A percentile compares a stretch with the other conserved stretches of the same genome.
Conservation (phyloP, 2,113 vertebrate genomes). For the Lathamus discolor region DNA sequence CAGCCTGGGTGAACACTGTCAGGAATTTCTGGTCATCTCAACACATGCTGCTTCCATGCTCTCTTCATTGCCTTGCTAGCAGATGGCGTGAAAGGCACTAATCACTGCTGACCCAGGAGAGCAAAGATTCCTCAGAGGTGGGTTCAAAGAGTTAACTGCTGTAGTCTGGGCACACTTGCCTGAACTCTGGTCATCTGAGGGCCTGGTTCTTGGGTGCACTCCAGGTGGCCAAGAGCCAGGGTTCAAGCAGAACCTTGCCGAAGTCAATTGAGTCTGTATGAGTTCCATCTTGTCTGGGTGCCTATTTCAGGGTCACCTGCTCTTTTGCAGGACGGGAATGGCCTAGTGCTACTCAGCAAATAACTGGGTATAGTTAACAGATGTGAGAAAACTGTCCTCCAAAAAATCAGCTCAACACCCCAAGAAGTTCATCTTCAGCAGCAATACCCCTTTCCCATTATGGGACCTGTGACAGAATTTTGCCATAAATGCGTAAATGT, state of each 20-base stretch:
- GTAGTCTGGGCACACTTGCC: background rate
- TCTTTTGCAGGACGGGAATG: background rate
- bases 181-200: background rate
- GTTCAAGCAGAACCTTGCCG: background rate
- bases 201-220: background rate
- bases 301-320: background rate
- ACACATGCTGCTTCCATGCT: background rate
- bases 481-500: background rate
- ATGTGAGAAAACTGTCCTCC: background rate
- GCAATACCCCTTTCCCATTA: background rate
- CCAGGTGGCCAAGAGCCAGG: constrained; percentile 14
- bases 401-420: background rate
- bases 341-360: background rate
- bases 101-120: background rate
- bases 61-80: background rate
- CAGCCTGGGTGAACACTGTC: background rate
- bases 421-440: background rate
- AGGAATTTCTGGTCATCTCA: background rate
- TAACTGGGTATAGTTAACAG: background rate
- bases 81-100: background rate
- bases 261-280: background rate
- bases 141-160: background rate
- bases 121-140: background rate
- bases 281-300: background rate
- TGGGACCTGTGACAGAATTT: background rate